Base-by-base conservation (phyloP, 1,140 invertebrate species). In the Drosophila punjabiensis region DNA sequence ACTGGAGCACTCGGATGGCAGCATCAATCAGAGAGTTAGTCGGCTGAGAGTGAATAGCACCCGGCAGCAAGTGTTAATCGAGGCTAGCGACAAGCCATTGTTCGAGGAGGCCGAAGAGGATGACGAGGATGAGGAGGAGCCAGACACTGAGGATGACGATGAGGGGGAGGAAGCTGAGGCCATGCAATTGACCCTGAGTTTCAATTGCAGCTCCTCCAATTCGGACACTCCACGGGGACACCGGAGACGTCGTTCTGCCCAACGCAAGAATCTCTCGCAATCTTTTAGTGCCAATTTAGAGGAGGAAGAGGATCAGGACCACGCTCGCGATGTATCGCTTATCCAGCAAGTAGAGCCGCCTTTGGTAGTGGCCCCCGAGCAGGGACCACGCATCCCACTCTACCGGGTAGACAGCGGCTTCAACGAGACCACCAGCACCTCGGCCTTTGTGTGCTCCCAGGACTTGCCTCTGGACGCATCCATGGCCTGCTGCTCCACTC, bases 351-450 rank as follows among this genome's bases (percentile, higher is more conserved):
- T 50, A 8, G 60, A 62, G 32, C 28, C 33, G 24, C 70, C 55
- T 5, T 11, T 47, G 5, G 8, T 18, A 6, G 41, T 18, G 8
- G 16, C 5, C 8, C 48, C 28, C 1, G 43, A 67, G 20, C 33
- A 71, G n/a, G 53, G 13, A 5, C 74, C 69, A 7, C 67, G 70
- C 3, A 55, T 74, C 18, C 62, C 62, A 0, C 79, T 93, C 9
- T 90, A 92, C 76, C 81, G 91, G 3, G 81, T 85, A 0, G 92
- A 93, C 41, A 93, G 92, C 48, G 92, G 92, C n/a, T 93, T 93
- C 60, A 93, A 93, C 58, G 92, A 93, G 53, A 92, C 84, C 7
- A 43, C 53, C 30, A 86, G 75, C 63, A 87, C 65, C 13, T 95
- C 91, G 13, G 65, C 75, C 5, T 79, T 77, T 37, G 82, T 76